Conservation (phyloP, 1,140 invertebrate genomes). For the Zaprionus lachaisei region DNA sequence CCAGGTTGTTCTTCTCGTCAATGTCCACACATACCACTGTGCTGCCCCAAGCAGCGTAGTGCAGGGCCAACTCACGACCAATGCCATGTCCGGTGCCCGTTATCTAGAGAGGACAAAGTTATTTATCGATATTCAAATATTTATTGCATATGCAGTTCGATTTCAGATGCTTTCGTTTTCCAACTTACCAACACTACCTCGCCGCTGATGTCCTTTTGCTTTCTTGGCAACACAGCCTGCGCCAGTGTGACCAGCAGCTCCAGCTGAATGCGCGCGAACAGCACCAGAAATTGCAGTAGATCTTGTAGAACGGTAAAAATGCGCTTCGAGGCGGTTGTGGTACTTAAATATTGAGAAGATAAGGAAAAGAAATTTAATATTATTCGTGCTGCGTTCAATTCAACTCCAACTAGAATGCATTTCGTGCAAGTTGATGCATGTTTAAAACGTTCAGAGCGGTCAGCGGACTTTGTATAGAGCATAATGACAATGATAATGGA, state of each 20-base stretch:
- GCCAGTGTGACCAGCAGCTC: constrained; percentile 49
- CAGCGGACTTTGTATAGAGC: constrained; percentile 60
- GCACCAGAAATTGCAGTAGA: constrained; percentile 63
- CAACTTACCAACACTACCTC: constrained; percentile 88
- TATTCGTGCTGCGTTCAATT: constrained; percentile 53
- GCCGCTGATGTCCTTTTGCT: constrained; percentile 87
- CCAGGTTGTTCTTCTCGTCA: constrained; percentile 89
- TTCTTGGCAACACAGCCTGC: constrained; percentile 55
- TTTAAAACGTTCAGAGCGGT: constrained; percentile 59
- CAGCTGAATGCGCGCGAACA: constrained; percentile 59
- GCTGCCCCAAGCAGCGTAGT: constrained; percentile 91
- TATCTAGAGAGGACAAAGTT: constrained; percentile 86
- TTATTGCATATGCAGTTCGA: no score
- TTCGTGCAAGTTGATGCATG: constrained; percentile 32
- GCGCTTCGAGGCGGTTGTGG: constrained; percentile 70
- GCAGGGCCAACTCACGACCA: constrained; percentile 92
- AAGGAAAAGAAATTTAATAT: constrained; percentile 18
- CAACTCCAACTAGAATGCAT: constrained; percentile 61
- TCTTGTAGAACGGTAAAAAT: constrained; percentile 74
- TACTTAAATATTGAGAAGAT: constrained; percentile 50
- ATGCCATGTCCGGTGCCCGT: constrained; percentile 96
- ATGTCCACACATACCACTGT: constrained; percentile 95
- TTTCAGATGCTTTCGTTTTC: background rate
- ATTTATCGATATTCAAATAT: no score
- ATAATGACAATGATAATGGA: constrained; percentile 56